These are phyloP conservation scores for Plagodis pulveraria DNA, from an alignment of 2,888 invertebrate genomes.

Conservation along the genomic window DNA sequence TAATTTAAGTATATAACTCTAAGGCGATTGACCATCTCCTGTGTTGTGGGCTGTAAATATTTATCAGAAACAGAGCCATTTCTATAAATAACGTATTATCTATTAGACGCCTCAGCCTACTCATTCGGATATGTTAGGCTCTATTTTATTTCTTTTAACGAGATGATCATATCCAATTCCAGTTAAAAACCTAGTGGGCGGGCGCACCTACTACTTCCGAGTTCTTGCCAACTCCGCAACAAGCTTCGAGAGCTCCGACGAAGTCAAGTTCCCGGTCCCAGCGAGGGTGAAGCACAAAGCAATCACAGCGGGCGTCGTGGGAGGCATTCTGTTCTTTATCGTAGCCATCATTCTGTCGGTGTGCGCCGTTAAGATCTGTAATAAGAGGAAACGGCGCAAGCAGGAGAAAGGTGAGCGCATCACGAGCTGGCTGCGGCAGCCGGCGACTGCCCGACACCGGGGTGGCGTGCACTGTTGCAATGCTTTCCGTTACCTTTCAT, in stretches of 20 bases:
- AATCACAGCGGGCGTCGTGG: slow-evolving; percentile 98
- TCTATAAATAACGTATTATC: no score
- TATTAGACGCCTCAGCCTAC: no score
- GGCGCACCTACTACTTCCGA: slow-evolving; percentile 96
- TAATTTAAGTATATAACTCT: no score
- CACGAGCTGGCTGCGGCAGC: slow-evolving; percentile 53
- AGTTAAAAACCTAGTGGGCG: slow-evolving; percentile 96
- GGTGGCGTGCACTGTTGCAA: slow-evolving; percentile 22
- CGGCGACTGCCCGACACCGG: slow-evolving; percentile 53
- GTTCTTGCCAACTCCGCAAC: slow-evolving; percentile 95
- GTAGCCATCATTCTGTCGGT: slow-evolving; percentile 98
- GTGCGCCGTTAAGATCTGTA: slow-evolving; percentile 99
- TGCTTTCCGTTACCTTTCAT: not conserved
- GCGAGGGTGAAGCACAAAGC: slow-evolving; percentile 97
- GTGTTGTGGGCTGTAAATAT: no score
- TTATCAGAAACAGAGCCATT: no score
- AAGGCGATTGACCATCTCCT: no score
- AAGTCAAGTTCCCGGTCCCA: slow-evolving; percentile 95
- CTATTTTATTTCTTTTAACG: no score
- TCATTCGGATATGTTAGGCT: no score
- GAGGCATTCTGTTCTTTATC: slow-evolving; percentile 98
- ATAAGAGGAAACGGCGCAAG: slow-evolving; percentile 98
- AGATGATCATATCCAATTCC: slow-evolving; percentile 51
- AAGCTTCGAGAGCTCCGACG: slow-evolving; percentile 94
- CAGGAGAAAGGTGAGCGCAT: slow-evolving; percentile 96